These are phyloP conservation scores for Chironomus tepperi DNA, from an alignment of 1,140 invertebrate genomes.

Conservation along the genomic window DNA sequence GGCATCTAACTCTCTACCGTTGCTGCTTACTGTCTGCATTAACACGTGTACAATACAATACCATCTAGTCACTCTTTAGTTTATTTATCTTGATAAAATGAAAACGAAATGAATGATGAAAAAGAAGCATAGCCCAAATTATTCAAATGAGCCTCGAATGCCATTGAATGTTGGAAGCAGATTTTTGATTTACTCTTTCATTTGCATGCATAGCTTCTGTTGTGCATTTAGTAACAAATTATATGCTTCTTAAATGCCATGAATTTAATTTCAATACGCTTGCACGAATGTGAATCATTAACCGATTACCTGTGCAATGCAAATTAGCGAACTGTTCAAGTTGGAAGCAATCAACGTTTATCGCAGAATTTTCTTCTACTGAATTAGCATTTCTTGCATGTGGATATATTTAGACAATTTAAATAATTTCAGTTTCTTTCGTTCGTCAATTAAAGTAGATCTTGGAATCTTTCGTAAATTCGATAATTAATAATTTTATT, in stretches of 20 bases:
- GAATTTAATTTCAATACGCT: background rate
- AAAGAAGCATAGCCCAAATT: background rate
- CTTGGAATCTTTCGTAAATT: too few species aligned
- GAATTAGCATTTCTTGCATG: too few species aligned
- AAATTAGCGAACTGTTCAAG: background rate
- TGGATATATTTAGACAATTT: too few species aligned
- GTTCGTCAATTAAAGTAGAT: too few species aligned
- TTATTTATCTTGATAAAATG: background rate
- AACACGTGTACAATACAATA: constrained; percentile 1
- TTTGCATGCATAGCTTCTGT: background rate
- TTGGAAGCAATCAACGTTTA: background rate
- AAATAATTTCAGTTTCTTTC: too few species aligned
- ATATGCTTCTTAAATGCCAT: background rate
- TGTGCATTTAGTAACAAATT: background rate
- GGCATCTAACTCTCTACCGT: background rate
- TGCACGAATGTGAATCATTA: background rate
- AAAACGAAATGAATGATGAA: too few species aligned
- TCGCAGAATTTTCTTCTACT: too few species aligned
- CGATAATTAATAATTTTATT: too few species aligned
- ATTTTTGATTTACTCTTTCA: constrained; percentile 2
- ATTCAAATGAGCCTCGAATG: background rate
- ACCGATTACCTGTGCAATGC: background rate
- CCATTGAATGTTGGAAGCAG: background rate
- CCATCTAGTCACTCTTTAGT: background rate
- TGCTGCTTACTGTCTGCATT: background rate